Evolutionary conservation across 1,140 invertebrate species (phyloP).

Genomic region (Drosophila prosaltans): DNA sequence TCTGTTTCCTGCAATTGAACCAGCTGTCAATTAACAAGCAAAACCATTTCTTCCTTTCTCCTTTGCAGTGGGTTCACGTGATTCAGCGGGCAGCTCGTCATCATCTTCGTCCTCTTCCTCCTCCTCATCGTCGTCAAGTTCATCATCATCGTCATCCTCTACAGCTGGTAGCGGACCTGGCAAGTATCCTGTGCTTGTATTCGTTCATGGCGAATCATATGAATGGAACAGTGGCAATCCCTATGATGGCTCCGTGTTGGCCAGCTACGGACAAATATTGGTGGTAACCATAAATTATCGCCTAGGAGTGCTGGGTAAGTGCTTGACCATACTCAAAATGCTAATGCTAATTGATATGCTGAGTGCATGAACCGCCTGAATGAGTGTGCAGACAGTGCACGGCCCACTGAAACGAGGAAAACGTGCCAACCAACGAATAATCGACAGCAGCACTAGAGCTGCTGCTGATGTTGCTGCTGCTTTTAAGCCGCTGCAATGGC

Average conservation of each 20-base stretch:
- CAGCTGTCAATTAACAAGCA: slow-evolving; percentile 41
- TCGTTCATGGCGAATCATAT: slow-evolving; percentile 98
- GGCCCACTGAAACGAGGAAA: slow-evolving; percentile 53
- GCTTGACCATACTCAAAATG: slow-evolving; percentile 47
- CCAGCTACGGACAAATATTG: slow-evolving; percentile 95
- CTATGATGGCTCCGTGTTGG: slow-evolving; percentile 96
- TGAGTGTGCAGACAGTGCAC: background rate
- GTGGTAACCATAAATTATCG: slow-evolving; percentile 99
- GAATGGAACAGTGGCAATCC: slow-evolving; percentile 98
- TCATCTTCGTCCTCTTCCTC: slow-evolving; percentile 41
- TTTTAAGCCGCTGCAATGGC: slow-evolving; percentile 48
- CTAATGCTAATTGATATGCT: slow-evolving; percentile 78
- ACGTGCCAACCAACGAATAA: slow-evolving; percentile 41
- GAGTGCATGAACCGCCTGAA: slow-evolving; percentile 40
- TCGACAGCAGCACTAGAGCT: slow-evolving; percentile 14
- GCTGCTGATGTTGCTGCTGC: background rate
- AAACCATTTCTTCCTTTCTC: slow-evolving; percentile 24
- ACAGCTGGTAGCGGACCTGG: slow-evolving; percentile 57
- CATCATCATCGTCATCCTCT: slow-evolving; percentile 42
- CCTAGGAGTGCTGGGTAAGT: slow-evolving; percentile 96
- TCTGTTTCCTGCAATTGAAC: slow-evolving; percentile 46
- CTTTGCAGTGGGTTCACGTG: slow-evolving; percentile 88
- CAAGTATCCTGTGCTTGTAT: slow-evolving; percentile 94
- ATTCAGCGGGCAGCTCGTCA: slow-evolving; percentile 81
- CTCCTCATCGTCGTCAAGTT: slow-evolving; percentile 14